These are phyloP conservation scores for Micromys minutus DNA, from an alignment of 2,113 vertebrate species.

Conservation along the genomic window DNA sequence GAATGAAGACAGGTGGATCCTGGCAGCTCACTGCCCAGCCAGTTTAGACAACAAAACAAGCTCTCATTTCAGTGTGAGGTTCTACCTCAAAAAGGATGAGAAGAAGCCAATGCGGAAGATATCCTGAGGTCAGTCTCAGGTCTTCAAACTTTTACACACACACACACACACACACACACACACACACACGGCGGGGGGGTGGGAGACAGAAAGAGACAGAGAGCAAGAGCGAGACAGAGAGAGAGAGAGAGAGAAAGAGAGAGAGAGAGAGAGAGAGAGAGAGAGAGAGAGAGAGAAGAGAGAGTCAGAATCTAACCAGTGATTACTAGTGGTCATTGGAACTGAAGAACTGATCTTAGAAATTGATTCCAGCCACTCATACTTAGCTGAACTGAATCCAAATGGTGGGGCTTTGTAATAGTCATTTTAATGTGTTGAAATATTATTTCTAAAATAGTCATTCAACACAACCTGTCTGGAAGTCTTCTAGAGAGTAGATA, in stretches of 20 bases:
- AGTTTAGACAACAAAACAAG: too few species aligned
- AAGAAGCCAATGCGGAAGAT: background rate
- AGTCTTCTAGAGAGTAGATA: constrained; percentile 73
- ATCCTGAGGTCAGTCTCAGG: background rate
- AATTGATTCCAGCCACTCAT: constrained; percentile 29
- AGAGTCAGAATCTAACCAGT: background rate
- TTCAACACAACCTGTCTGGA: constrained; percentile 75
- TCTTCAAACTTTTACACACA: too few species aligned
- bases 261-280: too few species aligned
- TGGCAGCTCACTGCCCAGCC: background rate
- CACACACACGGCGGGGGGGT: background rate
- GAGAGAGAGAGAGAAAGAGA: background rate
- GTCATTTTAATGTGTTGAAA: constrained; percentile 66
- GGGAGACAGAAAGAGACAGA: background rate
- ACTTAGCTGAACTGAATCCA: constrained; percentile 37
- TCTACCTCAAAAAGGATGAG: background rate
- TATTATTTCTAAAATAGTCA: constrained; percentile 75
- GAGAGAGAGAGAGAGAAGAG: background rate
- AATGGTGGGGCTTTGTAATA: constrained; percentile 40
- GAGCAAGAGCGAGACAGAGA: background rate
- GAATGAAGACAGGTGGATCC: background rate
- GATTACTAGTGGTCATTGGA: background rate
- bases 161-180: background rate
- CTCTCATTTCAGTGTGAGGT: background rate
- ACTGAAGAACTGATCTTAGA: background rate